phyloP scores from a whole-genome alignment of 2,113 vertebrate genomes.

The Eptesicus fuscus region DNA sequence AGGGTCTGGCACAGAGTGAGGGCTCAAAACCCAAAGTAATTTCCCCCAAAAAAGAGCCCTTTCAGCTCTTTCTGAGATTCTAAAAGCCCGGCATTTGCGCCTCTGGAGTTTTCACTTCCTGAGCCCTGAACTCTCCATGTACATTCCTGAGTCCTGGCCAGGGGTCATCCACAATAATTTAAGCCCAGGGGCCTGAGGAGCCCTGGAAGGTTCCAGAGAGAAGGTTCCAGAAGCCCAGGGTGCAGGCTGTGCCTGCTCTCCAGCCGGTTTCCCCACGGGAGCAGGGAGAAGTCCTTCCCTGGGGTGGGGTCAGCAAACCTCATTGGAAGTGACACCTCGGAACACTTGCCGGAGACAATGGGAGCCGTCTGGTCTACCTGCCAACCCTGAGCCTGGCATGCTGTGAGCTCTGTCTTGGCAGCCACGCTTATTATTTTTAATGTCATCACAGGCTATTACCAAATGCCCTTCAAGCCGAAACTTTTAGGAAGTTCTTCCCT shows the following conservation, averaged over 20 bases:
- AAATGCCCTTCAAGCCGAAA: conserved; percentile 38
- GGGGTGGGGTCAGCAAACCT: neutral
- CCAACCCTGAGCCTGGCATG: neutral
- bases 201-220: neutral
- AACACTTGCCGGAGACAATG: neutral
- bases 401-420: conserved; percentile 33
- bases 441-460: conserved; percentile 35
- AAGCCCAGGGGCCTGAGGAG: neutral
- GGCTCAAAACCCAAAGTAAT: neutral
- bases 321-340: neutral
- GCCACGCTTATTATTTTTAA: conserved; percentile 31
- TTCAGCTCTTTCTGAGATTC: neutral
- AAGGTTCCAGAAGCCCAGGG: conserved; percentile 11
- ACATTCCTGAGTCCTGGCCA: neutral
- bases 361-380: neutral
- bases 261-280: conserved; percentile 33
- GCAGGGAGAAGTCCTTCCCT: neutral
- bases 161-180: neutral
- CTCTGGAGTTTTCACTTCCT: neutral
- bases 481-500: neutral
- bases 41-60: neutral
- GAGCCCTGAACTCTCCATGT: neutral
- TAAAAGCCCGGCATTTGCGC: neutral
- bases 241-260: neutral
- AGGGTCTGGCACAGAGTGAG: neutral